A percentile compares a stretch with the other conserved stretches of the same genome.
phyloP scores from a whole-genome alignment of 2,888 invertebrate genomes.

The Leptothorax acervorum region DNA sequence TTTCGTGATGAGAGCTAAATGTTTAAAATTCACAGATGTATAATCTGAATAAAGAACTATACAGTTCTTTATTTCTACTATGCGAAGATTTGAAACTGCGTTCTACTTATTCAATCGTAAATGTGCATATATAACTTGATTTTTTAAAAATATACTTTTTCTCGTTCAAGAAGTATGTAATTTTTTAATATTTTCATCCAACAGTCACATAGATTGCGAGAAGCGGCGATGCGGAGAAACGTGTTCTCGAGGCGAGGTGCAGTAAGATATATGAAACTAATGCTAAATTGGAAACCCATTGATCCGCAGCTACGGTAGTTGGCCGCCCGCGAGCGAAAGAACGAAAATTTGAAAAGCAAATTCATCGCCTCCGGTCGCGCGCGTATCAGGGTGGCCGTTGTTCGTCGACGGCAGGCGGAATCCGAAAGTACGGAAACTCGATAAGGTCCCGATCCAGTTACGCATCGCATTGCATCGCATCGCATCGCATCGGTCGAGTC shows the following conservation, averaged over 20 bases:
- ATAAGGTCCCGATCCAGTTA: slow-evolving; percentile 70
- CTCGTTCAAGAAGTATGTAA: not conserved
- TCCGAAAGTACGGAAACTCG: slow-evolving; percentile 71
- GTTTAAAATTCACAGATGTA: not conserved
- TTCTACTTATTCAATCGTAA: not conserved
- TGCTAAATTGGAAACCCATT: slow-evolving; percentile 52
- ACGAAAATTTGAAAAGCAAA: slow-evolving; percentile 66
- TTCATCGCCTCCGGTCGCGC: slow-evolving; percentile 52
- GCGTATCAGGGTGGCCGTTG: slow-evolving; percentile 46
- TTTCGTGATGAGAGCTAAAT: not conserved
- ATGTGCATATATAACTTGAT: not conserved
- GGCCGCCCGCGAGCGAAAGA: slow-evolving; percentile 48
- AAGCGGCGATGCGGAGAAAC: not conserved
- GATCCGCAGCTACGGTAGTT: slow-evolving; percentile 57
- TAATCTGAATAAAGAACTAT: no score
- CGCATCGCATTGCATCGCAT: slow-evolving; percentile 56
- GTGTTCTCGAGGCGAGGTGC: not conserved
- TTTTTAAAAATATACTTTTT: not conserved
- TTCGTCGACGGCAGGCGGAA: slow-evolving; percentile 60
- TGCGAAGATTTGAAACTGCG: not conserved
- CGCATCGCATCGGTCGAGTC: slow-evolving; percentile 55
- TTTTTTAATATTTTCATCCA: slow-evolving; percentile 8
- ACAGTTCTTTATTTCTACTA: not conserved
- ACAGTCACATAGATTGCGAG: not conserved
- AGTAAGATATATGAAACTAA: slow-evolving; percentile 34